A percentile compares a stretch with the other conserved stretches of the same genome.
Evolutionary conservation across 2,797 vertebrate species (phyloP).

Genomic region (Allobates femoralis): DNA sequence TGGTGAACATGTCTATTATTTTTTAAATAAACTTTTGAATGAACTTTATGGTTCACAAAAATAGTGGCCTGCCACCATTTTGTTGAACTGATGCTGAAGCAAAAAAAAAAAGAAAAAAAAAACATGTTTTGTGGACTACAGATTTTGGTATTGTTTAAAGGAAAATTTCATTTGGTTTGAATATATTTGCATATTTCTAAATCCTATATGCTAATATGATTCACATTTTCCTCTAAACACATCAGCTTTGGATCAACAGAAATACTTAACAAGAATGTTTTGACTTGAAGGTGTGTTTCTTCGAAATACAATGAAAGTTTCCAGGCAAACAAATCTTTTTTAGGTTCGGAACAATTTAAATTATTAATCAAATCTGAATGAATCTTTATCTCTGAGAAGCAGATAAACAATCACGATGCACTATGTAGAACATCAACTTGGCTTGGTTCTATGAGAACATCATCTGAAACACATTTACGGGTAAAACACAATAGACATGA

Average conservation of each 20-base stretch:
- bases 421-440: constrained; percentile 12
- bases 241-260: neutral
- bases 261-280: constrained; percentile 7
- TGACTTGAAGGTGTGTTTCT: constrained; percentile 8
- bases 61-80: no score
- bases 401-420: neutral
- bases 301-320: neutral
- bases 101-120: no score
- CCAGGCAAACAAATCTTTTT: constrained; percentile 11
- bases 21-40: no score
- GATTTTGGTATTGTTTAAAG: no score
- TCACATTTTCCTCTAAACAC: constrained; percentile 2
- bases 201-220: neutral
- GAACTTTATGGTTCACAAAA: no score
- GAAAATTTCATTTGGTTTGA: no score
- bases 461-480: constrained; percentile 10
- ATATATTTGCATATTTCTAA: neutral
- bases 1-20: no score
- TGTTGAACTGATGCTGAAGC: no score
- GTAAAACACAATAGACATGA: neutral
- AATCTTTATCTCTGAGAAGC: constrained; percentile 22
- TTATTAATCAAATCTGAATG: constrained; percentile 10
- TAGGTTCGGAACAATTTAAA: neutral
- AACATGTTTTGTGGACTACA: no score
- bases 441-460: neutral